Base-by-base conservation (phyloP, 2,888 invertebrate species). In the Chrysodeixis includens region DNA sequence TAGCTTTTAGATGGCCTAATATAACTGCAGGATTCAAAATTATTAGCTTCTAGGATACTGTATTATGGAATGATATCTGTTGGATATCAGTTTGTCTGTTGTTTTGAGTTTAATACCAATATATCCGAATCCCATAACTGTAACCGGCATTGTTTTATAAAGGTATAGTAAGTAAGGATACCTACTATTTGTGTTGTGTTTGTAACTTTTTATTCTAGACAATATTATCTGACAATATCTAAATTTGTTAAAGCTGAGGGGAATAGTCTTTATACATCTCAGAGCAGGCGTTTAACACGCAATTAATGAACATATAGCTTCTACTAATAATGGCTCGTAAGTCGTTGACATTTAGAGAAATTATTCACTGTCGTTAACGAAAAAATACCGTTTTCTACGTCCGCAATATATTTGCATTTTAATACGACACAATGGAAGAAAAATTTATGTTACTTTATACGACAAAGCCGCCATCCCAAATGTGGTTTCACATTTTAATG, bases 331-430 rank as follows among this genome's bases (percentile, higher is more conserved):
- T 0, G n/a, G n/a, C 4, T 12, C 4, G 12, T 35, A 18, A 46
- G 18, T 46, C 46, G 8, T 20, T 20, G 46, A 49, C 20, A 18
- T 49, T 49, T 10, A 20, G 18, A 9, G 10, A 20, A 20, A 20
- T 49, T 49, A 20, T 49, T 18, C 46, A 10, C 10, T 20, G 18
- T 20, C 46, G 10, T 49, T 10, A 10, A 40, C 40, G n/a, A 40
- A 6, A 49, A 49, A 20, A 18, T 18, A 49, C 20, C 18, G 10
- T 10, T 10, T 20, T 20, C 18, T 49, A 44, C 16, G 12, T 40
- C 20, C 20, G 46, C 12, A 18, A 49, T 18, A 49, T 49, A 49
- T 49, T 49, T 49, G 3, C 46, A 49, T 49, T 49, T 49, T 20
- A 49, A 49, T 20, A 1, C 3, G 9, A 16, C 9, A 20, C 46